Evolutionary conservation across 2,888 invertebrate species (phyloP).

Genomic region (Lasioglossum malachurum): DNA sequence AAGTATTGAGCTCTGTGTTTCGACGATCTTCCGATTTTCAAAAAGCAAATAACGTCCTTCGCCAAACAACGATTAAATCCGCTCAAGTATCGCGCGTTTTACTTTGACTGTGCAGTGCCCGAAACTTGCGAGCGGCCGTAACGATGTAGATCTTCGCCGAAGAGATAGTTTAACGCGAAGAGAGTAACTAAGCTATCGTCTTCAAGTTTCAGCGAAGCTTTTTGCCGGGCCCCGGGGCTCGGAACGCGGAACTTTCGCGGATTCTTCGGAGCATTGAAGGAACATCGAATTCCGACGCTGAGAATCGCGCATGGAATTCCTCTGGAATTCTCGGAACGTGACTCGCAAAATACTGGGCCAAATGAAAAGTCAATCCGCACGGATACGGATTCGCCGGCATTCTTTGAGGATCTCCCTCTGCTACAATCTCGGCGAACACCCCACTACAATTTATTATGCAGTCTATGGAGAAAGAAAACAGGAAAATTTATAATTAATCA

Average conservation of each 20-base stretch:
- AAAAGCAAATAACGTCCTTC: background rate
- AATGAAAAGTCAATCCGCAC: slow-evolving; percentile 35
- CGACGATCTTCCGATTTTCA: background rate
- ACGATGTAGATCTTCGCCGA: background rate
- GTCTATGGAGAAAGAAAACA: background rate
- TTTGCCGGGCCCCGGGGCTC: background rate
- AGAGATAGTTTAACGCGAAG: slow-evolving; percentile 20
- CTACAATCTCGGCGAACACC: background rate
- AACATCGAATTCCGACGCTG: slow-evolving; percentile 34
- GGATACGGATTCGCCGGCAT: background rate
- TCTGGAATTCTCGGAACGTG: slow-evolving; percentile 5
- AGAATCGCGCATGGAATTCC: slow-evolving; percentile 24
- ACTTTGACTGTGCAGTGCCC: background rate
- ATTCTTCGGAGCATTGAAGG: slow-evolving; percentile 40
- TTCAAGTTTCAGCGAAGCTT: background rate
- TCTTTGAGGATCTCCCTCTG: background rate
- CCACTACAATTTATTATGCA: background rate
- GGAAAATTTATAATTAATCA: background rate
- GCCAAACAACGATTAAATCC: background rate
- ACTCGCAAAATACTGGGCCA: slow-evolving; percentile 12
- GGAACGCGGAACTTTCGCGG: slow-evolving; percentile 23
- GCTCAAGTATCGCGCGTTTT: background rate
- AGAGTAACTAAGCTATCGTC: slow-evolving; percentile 5
- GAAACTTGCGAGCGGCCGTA: background rate
- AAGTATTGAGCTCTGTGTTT: background rate